Conservation (phyloP, 2,113 vertebrate species). For the Malurus melanocephalus region DNA sequence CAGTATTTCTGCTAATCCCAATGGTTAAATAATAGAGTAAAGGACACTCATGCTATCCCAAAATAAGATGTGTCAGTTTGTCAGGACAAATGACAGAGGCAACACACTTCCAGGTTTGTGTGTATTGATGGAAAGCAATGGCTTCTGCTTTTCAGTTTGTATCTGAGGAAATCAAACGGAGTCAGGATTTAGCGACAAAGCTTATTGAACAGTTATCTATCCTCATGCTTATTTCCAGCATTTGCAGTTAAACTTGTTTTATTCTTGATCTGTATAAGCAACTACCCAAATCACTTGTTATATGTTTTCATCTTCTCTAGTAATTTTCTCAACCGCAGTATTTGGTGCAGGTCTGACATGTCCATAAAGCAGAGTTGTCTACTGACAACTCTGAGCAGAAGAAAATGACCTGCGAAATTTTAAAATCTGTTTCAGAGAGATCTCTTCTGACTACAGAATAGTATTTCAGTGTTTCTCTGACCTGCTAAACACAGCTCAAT, state of each 20-base stretch:
- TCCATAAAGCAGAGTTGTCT: background rate
- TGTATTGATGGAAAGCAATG: background rate
- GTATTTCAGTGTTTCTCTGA: background rate
- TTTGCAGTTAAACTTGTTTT: background rate
- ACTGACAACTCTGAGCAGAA: background rate
- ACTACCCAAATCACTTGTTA: background rate
- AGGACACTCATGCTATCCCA: background rate
- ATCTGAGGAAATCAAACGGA: background rate
- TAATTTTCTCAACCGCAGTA: background rate
- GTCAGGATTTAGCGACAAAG: background rate
- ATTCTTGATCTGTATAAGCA: background rate
- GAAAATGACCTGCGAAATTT: background rate
- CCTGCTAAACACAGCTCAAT: background rate
- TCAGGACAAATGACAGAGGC: background rate
- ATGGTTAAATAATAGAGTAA: background rate
- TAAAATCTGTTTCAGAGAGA: background rate
- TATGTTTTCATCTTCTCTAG: background rate
- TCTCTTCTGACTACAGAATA: background rate
- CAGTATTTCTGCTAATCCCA: background rate
- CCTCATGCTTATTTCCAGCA: background rate
- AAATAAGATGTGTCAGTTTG: background rate
- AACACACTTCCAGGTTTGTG: background rate
- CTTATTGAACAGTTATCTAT: background rate
- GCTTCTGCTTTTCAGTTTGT: background rate
- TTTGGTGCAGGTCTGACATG: background rate